Conservation (phyloP, 2,888 invertebrate genomes). For the Chloromyia formosa region DNA sequence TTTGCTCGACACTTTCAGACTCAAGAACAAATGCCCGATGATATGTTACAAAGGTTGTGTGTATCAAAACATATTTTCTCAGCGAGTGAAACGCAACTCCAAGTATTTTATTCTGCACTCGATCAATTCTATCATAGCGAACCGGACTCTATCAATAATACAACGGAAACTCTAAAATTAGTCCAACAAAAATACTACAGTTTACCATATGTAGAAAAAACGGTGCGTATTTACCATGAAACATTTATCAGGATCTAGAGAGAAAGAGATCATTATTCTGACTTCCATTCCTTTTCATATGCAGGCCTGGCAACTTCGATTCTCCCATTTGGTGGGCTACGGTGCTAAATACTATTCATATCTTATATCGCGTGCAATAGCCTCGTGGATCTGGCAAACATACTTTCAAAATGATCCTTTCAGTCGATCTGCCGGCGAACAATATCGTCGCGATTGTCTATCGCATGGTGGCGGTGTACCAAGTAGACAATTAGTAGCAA, state of each 20-base stretch:
- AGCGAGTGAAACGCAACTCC: slow-evolving; percentile 88
- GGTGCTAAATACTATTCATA: slow-evolving; percentile 99
- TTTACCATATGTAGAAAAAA: slow-evolving; percentile 85
- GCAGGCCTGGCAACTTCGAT: slow-evolving; percentile 93
- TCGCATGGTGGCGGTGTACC: slow-evolving; percentile 89
- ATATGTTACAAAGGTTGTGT: slow-evolving; percentile 81
- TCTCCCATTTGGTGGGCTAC: slow-evolving; percentile 96
- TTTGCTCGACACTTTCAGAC: slow-evolving; percentile 94
- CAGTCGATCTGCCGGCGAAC: slow-evolving; percentile 78
- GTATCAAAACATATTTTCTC: slow-evolving; percentile 87
- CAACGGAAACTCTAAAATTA: slow-evolving; percentile 76
- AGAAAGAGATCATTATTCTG: too few species aligned
- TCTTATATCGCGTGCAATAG: slow-evolving; percentile 91
- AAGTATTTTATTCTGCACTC: slow-evolving; percentile 89
- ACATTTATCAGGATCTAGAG: not conserved
- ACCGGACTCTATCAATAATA: slow-evolving; percentile 56
- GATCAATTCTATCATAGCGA: slow-evolving; percentile 87
- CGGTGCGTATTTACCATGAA: slow-evolving; percentile 66
- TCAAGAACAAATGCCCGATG: slow-evolving; percentile 81
- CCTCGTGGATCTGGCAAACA: slow-evolving; percentile 91
- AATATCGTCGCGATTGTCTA: slow-evolving; percentile 79
- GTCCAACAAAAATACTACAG: slow-evolving; percentile 86
- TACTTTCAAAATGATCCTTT: slow-evolving; percentile 84
- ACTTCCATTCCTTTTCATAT: slow-evolving; percentile 45
- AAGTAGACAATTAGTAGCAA: slow-evolving; percentile 78